Evolutionary conservation across 2,888 invertebrate species (phyloP).

Genomic region (Xestia rhomboidea): DNA sequence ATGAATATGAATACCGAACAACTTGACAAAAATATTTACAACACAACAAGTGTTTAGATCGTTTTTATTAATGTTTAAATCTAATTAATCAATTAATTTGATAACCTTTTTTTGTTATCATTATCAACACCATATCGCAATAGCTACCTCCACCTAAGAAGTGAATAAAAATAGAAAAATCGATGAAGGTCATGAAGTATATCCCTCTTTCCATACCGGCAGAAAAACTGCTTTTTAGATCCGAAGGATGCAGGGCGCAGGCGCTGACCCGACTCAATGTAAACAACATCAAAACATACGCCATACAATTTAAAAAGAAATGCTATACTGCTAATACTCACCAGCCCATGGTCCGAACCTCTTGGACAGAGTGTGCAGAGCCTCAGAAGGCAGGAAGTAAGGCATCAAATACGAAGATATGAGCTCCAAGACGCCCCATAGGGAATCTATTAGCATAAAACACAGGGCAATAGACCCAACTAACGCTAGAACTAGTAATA

Average conservation of each 20-base stretch:
- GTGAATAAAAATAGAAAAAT: constrained; percentile 25
- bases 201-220: constrained; percentile 15
- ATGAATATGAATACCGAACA: background rate
- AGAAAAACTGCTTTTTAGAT: constrained; percentile 33
- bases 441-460: constrained; percentile 89
- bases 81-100: background rate
- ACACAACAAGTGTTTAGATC: too few species aligned
- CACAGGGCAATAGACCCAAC: constrained; percentile 89
- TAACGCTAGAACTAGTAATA: constrained; percentile 80
- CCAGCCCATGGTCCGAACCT: constrained; percentile 97
- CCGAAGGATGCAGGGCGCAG: constrained; percentile 37
- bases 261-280: constrained; percentile 37
- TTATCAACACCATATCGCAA: background rate
- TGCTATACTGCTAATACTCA: too few species aligned
- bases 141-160: background rate
- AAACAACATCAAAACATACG: constrained; percentile 25
- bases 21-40: background rate
- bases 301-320: background rate
- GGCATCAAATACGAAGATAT: constrained; percentile 92
- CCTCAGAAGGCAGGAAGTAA: constrained; percentile 92
- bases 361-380: constrained; percentile 90
- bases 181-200: constrained; percentile 20
- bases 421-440: constrained; percentile 91
- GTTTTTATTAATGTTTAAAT: too few species aligned
- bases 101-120: background rate